Conservation (phyloP, 2,797 vertebrate genomes). For the Psittacula derbiana region DNA sequence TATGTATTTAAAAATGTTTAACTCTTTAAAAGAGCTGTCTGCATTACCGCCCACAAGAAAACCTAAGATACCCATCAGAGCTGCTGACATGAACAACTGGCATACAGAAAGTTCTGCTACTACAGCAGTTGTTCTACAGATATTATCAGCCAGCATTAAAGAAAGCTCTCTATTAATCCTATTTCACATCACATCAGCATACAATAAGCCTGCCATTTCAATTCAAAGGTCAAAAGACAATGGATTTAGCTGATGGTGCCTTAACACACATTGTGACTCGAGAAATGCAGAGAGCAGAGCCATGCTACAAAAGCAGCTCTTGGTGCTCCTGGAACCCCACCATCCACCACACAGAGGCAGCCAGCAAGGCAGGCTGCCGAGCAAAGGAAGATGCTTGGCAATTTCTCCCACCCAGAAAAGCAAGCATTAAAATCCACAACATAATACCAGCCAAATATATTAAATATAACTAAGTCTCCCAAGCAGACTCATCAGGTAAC, state of each 20-base stretch:
- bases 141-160: not conserved
- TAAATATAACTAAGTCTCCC: not conserved
- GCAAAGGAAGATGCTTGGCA: not conserved
- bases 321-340: not conserved
- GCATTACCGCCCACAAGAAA: not conserved
- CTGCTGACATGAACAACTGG: not conserved
- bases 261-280: not conserved
- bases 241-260: not conserved
- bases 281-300: not conserved
- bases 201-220: not conserved
- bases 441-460: not conserved
- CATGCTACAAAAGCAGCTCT: not conserved
- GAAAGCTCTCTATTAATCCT: slow-evolving; percentile 9
- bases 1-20: not conserved
- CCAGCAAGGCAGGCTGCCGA: not conserved
- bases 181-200: slow-evolving; percentile 20
- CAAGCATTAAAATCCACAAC: not conserved
- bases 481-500: not conserved
- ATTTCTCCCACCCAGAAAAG: not conserved
- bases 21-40: not conserved
- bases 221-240: slow-evolving; percentile 18
- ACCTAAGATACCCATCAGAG: not conserved
- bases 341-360: not conserved
- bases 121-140: not conserved
- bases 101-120: not conserved